Evolutionary conservation across 2,888 invertebrate species (phyloP), one percentile per base, ranked within the genome.

Genomic region (Polietes domitor): DNA sequence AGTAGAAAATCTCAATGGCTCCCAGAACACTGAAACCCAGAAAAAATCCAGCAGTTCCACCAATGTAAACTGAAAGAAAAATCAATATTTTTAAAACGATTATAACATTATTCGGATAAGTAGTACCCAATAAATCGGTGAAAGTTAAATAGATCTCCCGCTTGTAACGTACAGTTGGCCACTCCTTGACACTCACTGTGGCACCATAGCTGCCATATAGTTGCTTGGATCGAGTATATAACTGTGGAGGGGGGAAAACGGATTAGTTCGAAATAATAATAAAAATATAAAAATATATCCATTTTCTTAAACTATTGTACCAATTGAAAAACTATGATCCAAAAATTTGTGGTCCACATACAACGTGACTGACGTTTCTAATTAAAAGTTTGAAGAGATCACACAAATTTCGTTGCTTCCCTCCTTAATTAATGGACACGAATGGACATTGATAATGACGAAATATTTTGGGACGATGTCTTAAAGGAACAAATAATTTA

Each of bases 41-140:
- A 90, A 96, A 96, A 2, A 96, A 92, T 0, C 96, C 96, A 0
- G 95, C 96, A 91, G 96, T 96, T 28, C 96, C 96, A n/a, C 96
- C 96, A 3, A 96, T 94, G 9, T 95, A 94, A 86, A 96, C 96
- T 96, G 91, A 7, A 32, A 55, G 92, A 91, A n/a, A 75, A 72
- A 15, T 53, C 9, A 55, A 24, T 6, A 41, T 2, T 4, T 2
- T 43, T 15, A 41, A 4, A 50, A 28, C 0, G 24, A 63, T 2
- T n/a, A 12, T 47, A 12, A n/a, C 15, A 19, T 15, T 28, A 50
- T 72, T n/a, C n/a, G 1, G n/a, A 32, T 65, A 3, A 10, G 12
- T 43, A 75, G 73, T 63, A 92, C 92, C 92, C 80, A 92, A 77
- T 0, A 92, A 88, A 89, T 92, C 92, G 0, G 91, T 91, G 61